These are phyloP conservation scores for Temnothorax unifasciatus DNA, from an alignment of 2,888 invertebrate species.

Conservation along the genomic window DNA sequence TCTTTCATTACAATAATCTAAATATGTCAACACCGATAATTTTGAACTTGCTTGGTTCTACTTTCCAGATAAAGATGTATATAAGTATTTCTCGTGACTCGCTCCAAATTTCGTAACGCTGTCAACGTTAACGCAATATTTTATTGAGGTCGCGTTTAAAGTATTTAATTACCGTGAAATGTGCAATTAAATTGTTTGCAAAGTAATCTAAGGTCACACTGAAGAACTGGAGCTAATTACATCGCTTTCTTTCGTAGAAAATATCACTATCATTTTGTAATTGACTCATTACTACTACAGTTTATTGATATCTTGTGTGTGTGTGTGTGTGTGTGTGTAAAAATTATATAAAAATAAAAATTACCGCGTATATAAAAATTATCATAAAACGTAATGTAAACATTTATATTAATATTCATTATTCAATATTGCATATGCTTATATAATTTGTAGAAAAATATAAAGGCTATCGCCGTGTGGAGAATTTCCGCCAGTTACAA, in stretches of 20 bases:
- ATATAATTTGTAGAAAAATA: neutral
- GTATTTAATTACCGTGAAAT: conserved; percentile 23
- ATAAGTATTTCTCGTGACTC: neutral
- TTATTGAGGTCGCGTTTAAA: conserved; percentile 22
- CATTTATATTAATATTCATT: neutral
- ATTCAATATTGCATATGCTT: neutral
- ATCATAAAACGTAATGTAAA: no score
- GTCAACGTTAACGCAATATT: conserved; percentile 8
- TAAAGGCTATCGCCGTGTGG: neutral
- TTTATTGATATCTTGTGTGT: neutral
- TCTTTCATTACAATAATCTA: neutral
- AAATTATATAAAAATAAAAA: neutral
- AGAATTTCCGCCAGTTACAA: conserved; percentile 16
- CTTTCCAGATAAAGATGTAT: neutral
- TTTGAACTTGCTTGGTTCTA: neutral
- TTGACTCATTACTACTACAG: neutral
- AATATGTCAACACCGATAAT: neutral
- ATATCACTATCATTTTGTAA: neutral
- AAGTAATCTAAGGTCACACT: neutral
- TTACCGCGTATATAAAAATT: neutral
- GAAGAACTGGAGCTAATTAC: neutral
- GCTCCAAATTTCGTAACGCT: neutral
- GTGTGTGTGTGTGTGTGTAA: neutral
- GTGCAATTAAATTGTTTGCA: neutral
- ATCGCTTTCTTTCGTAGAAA: neutral